Conservation (phyloP, 2,888 invertebrate genomes). For the Psylliodes chrysocephalus region DNA sequence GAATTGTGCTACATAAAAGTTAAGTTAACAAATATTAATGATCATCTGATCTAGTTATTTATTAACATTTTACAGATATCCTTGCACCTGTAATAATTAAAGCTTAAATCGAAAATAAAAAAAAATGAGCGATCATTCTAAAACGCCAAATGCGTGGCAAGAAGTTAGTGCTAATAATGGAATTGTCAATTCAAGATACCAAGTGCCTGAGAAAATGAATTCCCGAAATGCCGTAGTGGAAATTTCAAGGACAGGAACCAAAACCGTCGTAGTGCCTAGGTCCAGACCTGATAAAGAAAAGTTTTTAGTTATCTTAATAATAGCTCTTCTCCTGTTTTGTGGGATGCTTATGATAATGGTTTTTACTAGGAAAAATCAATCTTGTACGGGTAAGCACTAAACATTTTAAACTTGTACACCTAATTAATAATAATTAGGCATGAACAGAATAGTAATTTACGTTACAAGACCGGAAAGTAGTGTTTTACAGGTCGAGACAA, state of each 20-base stretch:
- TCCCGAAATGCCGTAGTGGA: slow-evolving; percentile 55
- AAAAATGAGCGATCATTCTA: slow-evolving; percentile 51
- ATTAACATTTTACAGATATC: neutral
- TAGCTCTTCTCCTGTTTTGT: slow-evolving; percentile 57
- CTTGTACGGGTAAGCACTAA: slow-evolving; percentile 56
- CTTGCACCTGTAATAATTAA: neutral
- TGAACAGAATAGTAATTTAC: too few relatives aligned
- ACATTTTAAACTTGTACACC: too few relatives aligned
- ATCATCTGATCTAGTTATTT: too few relatives aligned
- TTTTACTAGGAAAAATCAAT: slow-evolving; percentile 50
- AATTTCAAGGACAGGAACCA: slow-evolving; percentile 58
- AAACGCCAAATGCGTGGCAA: slow-evolving; percentile 51
- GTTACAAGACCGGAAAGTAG: too few relatives aligned
- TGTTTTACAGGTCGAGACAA: too few relatives aligned
- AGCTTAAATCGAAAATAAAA: neutral
- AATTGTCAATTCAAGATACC: slow-evolving; percentile 40
- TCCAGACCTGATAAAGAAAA: slow-evolving; percentile 54
- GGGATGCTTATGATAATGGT: slow-evolving; percentile 55
- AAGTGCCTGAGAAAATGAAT: slow-evolving; percentile 33
- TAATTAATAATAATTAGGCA: too few relatives aligned
- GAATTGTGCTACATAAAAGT: too few relatives aligned
- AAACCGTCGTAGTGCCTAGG: slow-evolving; percentile 58
- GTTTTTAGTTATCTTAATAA: slow-evolving; percentile 56
- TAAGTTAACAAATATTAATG: too few relatives aligned
- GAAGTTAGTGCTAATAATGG: slow-evolving; percentile 51